Conservation (phyloP, 2,113 vertebrate species). For the Eulacestoma nigropectus region DNA sequence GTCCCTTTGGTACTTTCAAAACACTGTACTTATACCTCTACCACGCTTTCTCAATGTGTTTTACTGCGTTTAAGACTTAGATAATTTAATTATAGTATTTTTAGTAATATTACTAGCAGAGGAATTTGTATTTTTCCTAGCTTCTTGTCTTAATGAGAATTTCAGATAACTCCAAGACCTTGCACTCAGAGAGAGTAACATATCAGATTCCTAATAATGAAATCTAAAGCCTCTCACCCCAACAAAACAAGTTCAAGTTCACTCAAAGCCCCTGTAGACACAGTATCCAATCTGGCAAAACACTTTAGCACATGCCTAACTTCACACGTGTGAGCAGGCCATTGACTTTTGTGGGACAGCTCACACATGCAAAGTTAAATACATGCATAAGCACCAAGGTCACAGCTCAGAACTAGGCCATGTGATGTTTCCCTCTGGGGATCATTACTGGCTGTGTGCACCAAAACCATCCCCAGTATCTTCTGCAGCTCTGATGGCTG, state of each 20-base stretch:
- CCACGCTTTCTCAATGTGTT: not conserved
- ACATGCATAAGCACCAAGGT: not conserved
- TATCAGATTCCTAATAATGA: slow-evolving; percentile 32
- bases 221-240: slow-evolving; percentile 36
- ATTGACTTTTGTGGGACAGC: not conserved
- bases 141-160: slow-evolving; percentile 51
- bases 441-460: not conserved
- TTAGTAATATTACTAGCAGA: slow-evolving; percentile 21
- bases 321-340: not conserved
- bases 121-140: slow-evolving; percentile 32
- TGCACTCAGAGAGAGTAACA: not conserved
- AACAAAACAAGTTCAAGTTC: slow-evolving; percentile 13
- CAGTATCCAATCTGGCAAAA: slow-evolving; percentile 4
- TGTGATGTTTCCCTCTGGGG: not conserved
- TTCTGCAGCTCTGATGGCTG: not conserved
- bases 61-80: not conserved
- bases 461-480: not conserved
- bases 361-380: not conserved
- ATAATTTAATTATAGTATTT: slow-evolving; percentile 50
- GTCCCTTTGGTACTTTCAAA: not conserved
- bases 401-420: not conserved
- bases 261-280: not conserved
- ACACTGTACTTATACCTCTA: not conserved
- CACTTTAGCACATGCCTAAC: slow-evolving; percentile 13
- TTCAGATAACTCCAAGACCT: slow-evolving; percentile 31